These are phyloP conservation scores for Morpho achilles DNA, from an alignment of 2,888 invertebrate species.

Conservation along the genomic window DNA sequence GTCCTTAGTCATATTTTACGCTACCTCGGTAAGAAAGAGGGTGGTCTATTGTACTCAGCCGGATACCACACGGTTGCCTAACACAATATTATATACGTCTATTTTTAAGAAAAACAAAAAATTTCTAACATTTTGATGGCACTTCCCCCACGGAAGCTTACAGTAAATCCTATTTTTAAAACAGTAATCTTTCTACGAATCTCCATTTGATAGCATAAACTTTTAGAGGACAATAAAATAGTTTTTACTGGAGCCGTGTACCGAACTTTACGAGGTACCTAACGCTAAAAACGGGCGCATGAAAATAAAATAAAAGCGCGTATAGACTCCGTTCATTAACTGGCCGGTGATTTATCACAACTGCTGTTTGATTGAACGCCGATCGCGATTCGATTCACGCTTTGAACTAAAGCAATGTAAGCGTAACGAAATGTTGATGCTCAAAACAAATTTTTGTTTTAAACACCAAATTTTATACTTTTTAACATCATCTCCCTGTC, in stretches of 20 bases:
- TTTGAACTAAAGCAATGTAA: constrained; percentile 23
- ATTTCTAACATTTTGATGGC: not conserved
- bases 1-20: no score
- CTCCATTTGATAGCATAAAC: constrained; percentile 32
- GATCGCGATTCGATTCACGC: constrained; percentile 23
- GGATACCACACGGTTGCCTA: no score
- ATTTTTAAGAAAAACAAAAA: not conserved
- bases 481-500: no score
- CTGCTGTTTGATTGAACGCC: constrained; percentile 28
- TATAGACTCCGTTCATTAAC: constrained; percentile 24
- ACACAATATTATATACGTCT: not conserved
- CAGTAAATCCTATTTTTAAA: constrained; percentile 21
- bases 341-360: constrained; percentile 28
- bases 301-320: constrained; percentile 19
- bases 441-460: constrained; percentile 6
- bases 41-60: no score
- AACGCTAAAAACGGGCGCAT: constrained; percentile 11
- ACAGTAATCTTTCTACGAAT: constrained; percentile 36
- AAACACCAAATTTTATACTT: no score
- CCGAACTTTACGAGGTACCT: constrained; percentile 54
- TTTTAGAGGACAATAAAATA: constrained; percentile 66
- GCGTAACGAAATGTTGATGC: constrained; percentile 10
- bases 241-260: constrained; percentile 36
- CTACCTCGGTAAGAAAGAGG: no score
- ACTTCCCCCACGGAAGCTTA: not conserved